These are phyloP conservation scores for Mionectes olivaceus DNA, from an alignment of 2,797 vertebrate genomes.

Conservation along the genomic window DNA sequence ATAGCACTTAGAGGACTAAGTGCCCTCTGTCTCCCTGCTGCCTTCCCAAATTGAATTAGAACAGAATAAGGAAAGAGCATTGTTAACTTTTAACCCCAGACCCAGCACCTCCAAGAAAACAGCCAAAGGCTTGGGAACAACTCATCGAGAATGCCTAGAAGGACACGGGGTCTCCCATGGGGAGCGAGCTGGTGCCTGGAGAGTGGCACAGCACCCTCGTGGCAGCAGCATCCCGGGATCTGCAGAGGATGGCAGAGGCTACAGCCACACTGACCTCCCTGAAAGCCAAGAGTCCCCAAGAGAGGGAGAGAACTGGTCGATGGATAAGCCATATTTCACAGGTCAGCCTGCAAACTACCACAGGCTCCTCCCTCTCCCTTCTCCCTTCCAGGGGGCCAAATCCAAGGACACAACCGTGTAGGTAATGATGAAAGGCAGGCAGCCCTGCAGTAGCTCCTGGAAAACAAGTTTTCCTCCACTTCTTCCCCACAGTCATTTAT, in stretches of 20 bases:
- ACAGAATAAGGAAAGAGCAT: background rate
- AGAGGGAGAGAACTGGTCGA: background rate
- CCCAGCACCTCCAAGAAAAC: background rate
- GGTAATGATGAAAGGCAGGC: background rate
- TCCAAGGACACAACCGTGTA: background rate
- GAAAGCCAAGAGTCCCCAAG: background rate
- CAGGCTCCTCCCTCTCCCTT: background rate
- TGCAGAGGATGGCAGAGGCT: background rate
- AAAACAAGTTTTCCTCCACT: background rate
- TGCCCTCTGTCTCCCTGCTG: conserved; percentile 25
- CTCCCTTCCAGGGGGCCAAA: background rate
- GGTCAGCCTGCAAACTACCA: background rate
- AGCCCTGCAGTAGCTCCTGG: background rate
- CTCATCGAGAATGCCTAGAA: fast-evolving
- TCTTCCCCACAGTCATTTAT: background rate
- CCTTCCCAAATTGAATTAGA: conserved; percentile 50
- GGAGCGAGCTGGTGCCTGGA: background rate
- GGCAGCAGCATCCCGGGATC: background rate
- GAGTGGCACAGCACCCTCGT: background rate
- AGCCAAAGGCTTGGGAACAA: background rate
- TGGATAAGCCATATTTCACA: background rate
- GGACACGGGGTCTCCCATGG: fast-evolving
- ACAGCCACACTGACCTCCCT: background rate
- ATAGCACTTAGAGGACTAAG: conserved; percentile 17
- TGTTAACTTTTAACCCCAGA: conserved; percentile 27